These are phyloP conservation scores for Romanogobio albipinnatus DNA, from an alignment of 2,113 vertebrate species.

Conservation along the genomic window DNA sequence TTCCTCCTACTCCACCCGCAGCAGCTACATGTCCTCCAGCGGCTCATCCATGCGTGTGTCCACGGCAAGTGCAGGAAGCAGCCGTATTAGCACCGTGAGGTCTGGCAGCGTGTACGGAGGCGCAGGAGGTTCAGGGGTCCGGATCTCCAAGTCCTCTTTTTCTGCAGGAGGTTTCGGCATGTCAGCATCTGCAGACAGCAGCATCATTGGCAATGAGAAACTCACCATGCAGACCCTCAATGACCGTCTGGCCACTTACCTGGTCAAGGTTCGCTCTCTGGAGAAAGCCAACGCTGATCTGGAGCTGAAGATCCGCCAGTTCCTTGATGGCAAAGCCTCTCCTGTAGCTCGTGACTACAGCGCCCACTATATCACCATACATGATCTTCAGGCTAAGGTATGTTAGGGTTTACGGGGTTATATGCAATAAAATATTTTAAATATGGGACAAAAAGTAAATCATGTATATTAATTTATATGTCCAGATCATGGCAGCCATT, in stretches of 20 bases:
- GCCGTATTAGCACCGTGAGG: slow-evolving; percentile 20
- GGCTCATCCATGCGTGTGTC: not conserved
- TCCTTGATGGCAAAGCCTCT: slow-evolving; percentile 49
- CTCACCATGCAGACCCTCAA: slow-evolving; percentile 65
- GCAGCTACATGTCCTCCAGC: slow-evolving; percentile 37
- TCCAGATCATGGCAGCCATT: slow-evolving; percentile 69
- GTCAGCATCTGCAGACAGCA: not conserved
- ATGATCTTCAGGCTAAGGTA: slow-evolving; percentile 70
- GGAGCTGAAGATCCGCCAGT: slow-evolving; percentile 62
- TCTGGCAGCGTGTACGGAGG: slow-evolving; percentile 63
- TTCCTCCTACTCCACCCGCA: slow-evolving; percentile 17
- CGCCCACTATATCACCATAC: slow-evolving; percentile 46
- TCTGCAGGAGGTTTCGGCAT: slow-evolving; percentile 8
- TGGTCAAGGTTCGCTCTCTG: slow-evolving; percentile 59
- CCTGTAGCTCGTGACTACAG: slow-evolving; percentile 46
- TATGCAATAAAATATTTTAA: not conserved
- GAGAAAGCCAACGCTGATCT: slow-evolving; percentile 60
- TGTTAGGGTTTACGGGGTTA: not conserved
- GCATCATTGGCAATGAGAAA: slow-evolving; percentile 57
- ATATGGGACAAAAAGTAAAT: not conserved
- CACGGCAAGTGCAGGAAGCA: not conserved
- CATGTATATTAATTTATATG: not conserved
- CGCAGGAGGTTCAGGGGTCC: slow-evolving; percentile 32
- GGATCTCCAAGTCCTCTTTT: slow-evolving; percentile 57
- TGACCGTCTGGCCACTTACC: slow-evolving; percentile 63